phyloP scores from a whole-genome alignment of 2,113 vertebrate genomes.

The Patagioenas fasciata region DNA sequence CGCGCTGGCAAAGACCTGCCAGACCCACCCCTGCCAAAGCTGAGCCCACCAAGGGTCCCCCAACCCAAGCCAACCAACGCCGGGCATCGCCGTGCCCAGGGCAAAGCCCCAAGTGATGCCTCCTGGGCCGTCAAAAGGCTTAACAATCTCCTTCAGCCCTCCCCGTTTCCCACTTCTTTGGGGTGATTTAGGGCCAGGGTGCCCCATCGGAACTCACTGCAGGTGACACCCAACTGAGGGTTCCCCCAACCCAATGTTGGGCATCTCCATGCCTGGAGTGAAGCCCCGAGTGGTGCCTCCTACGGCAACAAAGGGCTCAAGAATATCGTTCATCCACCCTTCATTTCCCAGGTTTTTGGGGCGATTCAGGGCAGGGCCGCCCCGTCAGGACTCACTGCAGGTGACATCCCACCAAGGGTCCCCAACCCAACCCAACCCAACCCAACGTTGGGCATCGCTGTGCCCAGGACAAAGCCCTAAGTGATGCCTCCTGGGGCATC shows the following conservation, averaged over 20 bases:
- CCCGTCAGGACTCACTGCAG: slow-evolving; percentile 76
- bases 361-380: rapidly evolving
- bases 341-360: rapidly evolving
- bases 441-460: rapidly evolving
- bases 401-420: slow-evolving; percentile 40
- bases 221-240: slow-evolving; percentile 41
- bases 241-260: rapidly evolving
- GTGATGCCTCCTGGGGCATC: neutral
- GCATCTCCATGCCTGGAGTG: rapidly evolving
- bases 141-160: rapidly evolving
- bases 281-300: neutral
- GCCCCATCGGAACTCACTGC: slow-evolving; percentile 75
- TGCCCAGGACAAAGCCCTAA: rapidly evolving
- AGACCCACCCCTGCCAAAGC: neutral
- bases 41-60: neutral
- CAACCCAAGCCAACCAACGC: no score
- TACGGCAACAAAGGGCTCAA: neutral
- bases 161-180: rapidly evolving
- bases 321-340: rapidly evolving
- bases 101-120: neutral
- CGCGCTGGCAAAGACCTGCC: rapidly evolving
- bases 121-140: neutral
- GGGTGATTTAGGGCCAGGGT: neutral
- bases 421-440: no score
- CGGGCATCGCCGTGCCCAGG: rapidly evolving